Conservation (phyloP, 1,140 invertebrate species). For the Doryteuthis pealeii region DNA sequence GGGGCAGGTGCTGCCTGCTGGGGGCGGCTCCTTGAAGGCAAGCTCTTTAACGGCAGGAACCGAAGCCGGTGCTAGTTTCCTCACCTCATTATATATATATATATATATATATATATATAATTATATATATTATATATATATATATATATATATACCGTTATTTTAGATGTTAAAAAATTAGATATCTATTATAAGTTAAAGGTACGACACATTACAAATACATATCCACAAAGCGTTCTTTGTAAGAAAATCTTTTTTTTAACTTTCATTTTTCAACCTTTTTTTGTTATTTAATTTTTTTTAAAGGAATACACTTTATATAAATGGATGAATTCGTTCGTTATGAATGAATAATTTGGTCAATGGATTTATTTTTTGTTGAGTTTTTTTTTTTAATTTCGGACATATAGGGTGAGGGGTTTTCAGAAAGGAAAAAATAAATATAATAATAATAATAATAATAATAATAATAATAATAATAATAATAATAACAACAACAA, state of each 20-base stretch:
- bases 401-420: neutral
- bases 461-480: constrained; percentile 1
- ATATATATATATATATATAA: no score
- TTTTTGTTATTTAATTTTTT: neutral
- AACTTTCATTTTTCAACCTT: neutral
- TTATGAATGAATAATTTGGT: neutral
- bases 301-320: neutral
- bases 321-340: neutral
- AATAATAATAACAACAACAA: constrained; percentile 6
- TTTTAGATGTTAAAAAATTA: no score
- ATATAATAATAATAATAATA: constrained; percentile 4
- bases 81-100: no score
- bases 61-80: no score
- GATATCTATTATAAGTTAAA: no score
- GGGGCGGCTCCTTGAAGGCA: no score
- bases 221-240: neutral
- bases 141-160: no score
- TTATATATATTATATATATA: no score
- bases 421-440: neutral
- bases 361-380: neutral
- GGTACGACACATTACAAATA: no score
- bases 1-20: no score
- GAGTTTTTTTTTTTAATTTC: neutral
- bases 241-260: neutral
- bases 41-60: no score